These are phyloP conservation scores for Amiota mariae DNA, from an alignment of 2,888 invertebrate genomes.

Conservation along the genomic window DNA sequence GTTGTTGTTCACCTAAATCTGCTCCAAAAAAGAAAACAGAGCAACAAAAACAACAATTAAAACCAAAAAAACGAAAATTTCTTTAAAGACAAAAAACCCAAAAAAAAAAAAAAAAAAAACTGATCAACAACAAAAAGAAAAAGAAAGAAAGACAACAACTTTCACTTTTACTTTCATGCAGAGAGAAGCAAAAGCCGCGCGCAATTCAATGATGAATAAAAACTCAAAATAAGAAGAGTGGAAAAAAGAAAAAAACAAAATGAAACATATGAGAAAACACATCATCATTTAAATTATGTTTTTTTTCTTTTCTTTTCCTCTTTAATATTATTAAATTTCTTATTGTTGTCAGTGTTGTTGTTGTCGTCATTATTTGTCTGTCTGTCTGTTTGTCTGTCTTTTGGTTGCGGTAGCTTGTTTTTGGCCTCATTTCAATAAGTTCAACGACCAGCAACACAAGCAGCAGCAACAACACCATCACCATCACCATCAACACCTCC, in stretches of 20 bases:
- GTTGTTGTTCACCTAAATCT: slow-evolving; percentile 22
- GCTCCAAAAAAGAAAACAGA: background rate
- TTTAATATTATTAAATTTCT: slow-evolving; percentile 28
- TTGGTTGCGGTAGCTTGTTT: slow-evolving; percentile 40
- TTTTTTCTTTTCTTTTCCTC: slow-evolving; percentile 4
- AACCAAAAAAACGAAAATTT: slow-evolving; percentile 24
- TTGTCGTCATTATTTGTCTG: slow-evolving; percentile 40
- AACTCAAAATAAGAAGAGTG: slow-evolving; percentile 29
- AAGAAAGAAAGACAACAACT: slow-evolving; percentile 44
- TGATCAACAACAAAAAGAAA: background rate
- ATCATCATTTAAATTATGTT: slow-evolving; percentile 26
- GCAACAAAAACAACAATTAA: background rate
- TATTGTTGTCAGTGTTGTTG: slow-evolving; percentile 37
- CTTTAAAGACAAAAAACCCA: slow-evolving; percentile 15
- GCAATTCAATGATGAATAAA: slow-evolving; percentile 35
- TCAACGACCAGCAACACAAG: slow-evolving; percentile 54
- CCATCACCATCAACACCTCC: too few relatives aligned
- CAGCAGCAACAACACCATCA: background rate
- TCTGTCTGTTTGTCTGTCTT: slow-evolving; percentile 26
- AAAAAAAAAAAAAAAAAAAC: slow-evolving; percentile 11
- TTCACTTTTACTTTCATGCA: slow-evolving; percentile 67
- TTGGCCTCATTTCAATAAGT: slow-evolving; percentile 59
- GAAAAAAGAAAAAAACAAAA: slow-evolving; percentile 33
- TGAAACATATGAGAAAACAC: background rate
- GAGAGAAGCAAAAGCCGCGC: slow-evolving; percentile 43